Conservation (phyloP, 2,113 vertebrate species). For the Phalacrocorax brasilianus region DNA sequence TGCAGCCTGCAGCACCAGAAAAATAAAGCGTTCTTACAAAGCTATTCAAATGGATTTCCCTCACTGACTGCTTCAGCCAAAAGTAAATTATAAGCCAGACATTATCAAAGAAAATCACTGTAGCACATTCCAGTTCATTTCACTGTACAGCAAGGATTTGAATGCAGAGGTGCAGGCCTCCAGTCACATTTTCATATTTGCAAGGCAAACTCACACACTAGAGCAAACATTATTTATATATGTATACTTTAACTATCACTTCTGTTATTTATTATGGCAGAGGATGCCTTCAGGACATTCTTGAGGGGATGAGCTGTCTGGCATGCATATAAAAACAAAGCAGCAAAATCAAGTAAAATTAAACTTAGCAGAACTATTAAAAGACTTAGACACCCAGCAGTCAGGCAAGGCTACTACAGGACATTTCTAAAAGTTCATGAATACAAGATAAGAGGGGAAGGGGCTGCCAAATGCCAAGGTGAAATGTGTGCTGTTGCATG, state of each 20-base stretch:
- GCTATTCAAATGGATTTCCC: conserved; percentile 55
- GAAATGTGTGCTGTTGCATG: background rate
- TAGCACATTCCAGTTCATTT: conserved; percentile 45
- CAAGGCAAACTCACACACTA: background rate
- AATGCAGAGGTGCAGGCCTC: background rate
- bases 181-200: background rate
- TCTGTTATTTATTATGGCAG: conserved; percentile 46
- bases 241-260: conserved; percentile 40
- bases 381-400: conserved; percentile 25
- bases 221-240: background rate
- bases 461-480: background rate
- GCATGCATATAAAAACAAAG: conserved; percentile 37
- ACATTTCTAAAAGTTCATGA: background rate
- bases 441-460: background rate
- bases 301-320: conserved; percentile 50
- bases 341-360: conserved; percentile 56
- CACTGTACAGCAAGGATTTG: background rate
- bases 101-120: conserved; percentile 51
- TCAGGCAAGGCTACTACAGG: background rate
- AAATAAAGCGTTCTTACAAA: conserved; percentile 52
- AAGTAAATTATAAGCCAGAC: conserved; percentile 58
- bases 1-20: conserved; percentile 41
- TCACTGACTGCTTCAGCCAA: conserved; percentile 35
- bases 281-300: conserved; percentile 60
- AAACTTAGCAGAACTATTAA: conserved; percentile 50